Evolutionary conservation across 2,113 vertebrate genomes (phyloP).

Genomic region (Cynopterus brachyotis): DNA sequence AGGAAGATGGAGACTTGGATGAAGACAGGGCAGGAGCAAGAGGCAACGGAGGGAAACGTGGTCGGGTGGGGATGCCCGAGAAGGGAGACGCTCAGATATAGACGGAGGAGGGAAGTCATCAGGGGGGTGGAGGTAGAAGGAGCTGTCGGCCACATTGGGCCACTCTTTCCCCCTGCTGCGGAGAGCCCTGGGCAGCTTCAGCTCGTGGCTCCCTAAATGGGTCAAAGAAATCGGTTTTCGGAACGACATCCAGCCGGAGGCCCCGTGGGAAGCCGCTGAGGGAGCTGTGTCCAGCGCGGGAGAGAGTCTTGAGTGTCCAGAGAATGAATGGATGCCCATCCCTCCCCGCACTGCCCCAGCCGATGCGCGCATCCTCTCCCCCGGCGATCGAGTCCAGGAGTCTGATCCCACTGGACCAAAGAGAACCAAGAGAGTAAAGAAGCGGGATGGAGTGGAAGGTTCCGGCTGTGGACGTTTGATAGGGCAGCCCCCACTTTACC

Average conservation of each 20-base stretch:
- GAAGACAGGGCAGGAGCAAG: fast-evolving
- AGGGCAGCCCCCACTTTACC: no score
- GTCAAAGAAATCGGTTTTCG: neutral
- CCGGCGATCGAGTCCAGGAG: neutral
- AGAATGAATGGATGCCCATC: no score
- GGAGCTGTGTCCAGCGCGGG: neutral
- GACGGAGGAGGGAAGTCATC: neutral
- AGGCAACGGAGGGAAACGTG: neutral
- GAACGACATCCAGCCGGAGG: neutral
- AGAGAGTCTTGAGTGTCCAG: no score
- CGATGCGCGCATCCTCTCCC: fast-evolving
- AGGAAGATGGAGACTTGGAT: neutral
- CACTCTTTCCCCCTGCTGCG: neutral
- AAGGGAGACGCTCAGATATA: neutral
- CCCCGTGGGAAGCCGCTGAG: neutral
- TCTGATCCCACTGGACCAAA: neutral
- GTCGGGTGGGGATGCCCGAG: neutral
- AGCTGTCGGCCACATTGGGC: fast-evolving
- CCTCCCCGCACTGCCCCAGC: neutral
- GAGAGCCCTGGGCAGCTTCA: fast-evolving
- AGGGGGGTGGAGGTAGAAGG: no score
- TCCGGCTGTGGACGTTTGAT: fast-evolving
- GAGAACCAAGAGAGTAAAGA: neutral
- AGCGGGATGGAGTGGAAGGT: neutral
- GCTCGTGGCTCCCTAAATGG: neutral